These are phyloP conservation scores for Gadopsis marmoratus DNA, from an alignment of 2,797 vertebrate genomes.

Conservation along the genomic window DNA sequence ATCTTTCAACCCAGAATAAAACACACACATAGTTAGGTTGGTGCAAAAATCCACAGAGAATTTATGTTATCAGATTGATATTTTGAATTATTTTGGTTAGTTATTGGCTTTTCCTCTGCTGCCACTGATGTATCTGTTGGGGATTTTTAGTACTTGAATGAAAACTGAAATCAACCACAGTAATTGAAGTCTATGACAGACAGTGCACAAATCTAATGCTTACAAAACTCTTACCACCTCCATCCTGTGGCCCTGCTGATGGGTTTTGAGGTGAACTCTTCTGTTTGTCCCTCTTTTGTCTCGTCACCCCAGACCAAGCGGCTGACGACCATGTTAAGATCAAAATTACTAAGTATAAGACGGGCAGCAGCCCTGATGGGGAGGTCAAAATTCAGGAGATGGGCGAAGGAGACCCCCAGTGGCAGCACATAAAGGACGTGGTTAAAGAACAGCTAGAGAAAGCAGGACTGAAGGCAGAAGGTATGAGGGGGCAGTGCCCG, in stretches of 20 bases:
- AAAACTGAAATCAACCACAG: conserved; percentile 33
- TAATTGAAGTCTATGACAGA: conserved; percentile 14
- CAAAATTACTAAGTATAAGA: conserved; percentile 93
- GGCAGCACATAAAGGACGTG: conserved; percentile 95
- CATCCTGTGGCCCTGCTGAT: conserved; percentile 61
- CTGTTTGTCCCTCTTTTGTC: conserved; percentile 82
- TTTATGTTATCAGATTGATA: conserved; percentile 15
- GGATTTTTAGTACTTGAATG: conserved; percentile 19
- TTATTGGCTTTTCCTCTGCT: conserved; percentile 42
- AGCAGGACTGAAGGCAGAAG: conserved; percentile 96
- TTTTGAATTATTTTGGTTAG: conserved; percentile 5
- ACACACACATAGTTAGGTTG: conserved; percentile 27
- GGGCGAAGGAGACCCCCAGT: conserved; percentile 92
- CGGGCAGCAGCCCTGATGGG: conserved; percentile 87
- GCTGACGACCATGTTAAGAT: conserved; percentile 91
- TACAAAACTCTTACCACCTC: conserved; percentile 42
- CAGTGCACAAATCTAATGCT: conserved; percentile 36
- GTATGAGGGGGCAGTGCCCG: conserved; percentile 83
- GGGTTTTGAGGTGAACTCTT: conserved; percentile 77
- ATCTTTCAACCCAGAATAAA: conserved; percentile 46
- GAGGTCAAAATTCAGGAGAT: conserved; percentile 92
- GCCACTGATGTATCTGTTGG: conserved; percentile 36
- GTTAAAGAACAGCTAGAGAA: conserved; percentile 97
- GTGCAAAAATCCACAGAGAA: conserved; percentile 28
- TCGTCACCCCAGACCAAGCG: conserved; percentile 84